phyloP scores from a whole-genome alignment of 1,140 invertebrate genomes.

The Penaeus vannamei region DNA sequence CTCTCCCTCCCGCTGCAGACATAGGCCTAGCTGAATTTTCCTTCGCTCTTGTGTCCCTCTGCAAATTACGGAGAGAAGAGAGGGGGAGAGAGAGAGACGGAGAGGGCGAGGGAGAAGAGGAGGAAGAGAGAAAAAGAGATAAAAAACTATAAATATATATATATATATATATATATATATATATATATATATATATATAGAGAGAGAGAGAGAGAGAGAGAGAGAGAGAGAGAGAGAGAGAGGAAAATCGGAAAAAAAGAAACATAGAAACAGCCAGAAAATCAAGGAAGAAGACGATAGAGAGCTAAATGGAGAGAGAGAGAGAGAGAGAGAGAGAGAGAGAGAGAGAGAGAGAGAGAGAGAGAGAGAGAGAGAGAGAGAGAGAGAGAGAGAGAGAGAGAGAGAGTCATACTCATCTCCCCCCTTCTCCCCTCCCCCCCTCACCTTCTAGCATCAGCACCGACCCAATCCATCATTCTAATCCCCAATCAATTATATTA shows the following conservation, averaged over 20 bases:
- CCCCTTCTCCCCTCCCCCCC: no score
- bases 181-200: not conserved
- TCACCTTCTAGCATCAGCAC: no score
- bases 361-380: conserved; percentile 27
- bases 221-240: not conserved
- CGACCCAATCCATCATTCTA: no score
- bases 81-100: not conserved
- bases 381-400: conserved; percentile 16
- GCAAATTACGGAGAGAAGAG: not conserved
- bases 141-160: not conserved
- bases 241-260: not conserved
- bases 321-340: not conserved
- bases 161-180: not conserved
- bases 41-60: not conserved
- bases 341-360: not conserved
- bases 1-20: not conserved
- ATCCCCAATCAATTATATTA: no score
- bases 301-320: not conserved
- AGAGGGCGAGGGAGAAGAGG: not conserved
- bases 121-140: not conserved
- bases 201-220: not conserved
- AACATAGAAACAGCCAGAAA: no score
- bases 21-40: conserved; percentile 34
- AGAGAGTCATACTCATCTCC: not conserved
- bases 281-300: not conserved